These are phyloP conservation scores for Coregonus sp. DNA, from an alignment of 2,797 vertebrate species.

Conservation along the genomic window DNA sequence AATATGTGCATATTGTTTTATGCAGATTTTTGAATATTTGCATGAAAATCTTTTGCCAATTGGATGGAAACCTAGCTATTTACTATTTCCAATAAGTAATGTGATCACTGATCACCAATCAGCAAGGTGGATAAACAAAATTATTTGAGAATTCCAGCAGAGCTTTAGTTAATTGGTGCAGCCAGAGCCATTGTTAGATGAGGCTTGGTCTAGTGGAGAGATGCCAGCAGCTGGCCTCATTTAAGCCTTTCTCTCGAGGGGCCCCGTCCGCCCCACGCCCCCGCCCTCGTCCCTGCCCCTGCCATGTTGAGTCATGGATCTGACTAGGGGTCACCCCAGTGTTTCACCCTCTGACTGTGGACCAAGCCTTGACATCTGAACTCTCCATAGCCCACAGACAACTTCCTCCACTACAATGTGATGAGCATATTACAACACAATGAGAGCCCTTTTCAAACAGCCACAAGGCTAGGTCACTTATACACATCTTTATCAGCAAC, in stretches of 20 bases:
- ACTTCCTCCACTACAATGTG: neutral
- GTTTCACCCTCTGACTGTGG: constrained; percentile 15
- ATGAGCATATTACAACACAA: neutral
- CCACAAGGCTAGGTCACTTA: neutral
- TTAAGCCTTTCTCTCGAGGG: constrained; percentile 54
- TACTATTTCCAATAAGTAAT: neutral
- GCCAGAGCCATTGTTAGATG: constrained; percentile 51
- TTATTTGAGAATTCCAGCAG: neutral
- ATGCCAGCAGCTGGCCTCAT: constrained; percentile 69
- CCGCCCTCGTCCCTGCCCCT: constrained; percentile 5
- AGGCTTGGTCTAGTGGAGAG: constrained; percentile 39
- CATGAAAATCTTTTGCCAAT: too few relatives aligned
- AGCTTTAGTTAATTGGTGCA: constrained; percentile 30
- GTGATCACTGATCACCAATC: neutral
- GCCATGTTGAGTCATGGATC: constrained; percentile 13
- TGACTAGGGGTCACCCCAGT: constrained; percentile 19
- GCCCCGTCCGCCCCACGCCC: neutral
- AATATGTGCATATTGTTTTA: too few relatives aligned
- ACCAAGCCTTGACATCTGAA: constrained; percentile 33
- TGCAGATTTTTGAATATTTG: too few relatives aligned
- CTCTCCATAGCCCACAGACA: neutral
- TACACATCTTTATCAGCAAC: too few relatives aligned
- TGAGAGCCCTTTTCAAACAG: neutral
- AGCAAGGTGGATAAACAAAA: neutral
- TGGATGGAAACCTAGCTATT: neutral